Base-by-base conservation (phyloP, 2,113 vertebrate genomes). In the Alouatta palliata region DNA sequence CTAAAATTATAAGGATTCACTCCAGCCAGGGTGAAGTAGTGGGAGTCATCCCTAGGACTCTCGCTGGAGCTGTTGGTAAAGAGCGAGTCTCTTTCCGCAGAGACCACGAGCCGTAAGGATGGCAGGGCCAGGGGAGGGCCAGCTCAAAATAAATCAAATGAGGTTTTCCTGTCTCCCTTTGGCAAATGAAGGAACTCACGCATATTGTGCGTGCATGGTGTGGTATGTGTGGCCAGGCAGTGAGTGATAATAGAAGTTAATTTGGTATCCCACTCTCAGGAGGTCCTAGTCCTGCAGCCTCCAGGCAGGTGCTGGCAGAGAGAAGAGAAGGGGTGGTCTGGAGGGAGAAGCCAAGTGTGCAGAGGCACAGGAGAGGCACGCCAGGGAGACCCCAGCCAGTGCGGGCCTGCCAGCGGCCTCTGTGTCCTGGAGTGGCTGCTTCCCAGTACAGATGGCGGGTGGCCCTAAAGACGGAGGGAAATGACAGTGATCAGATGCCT, bases 181-280 rank as follows among this genome's bases (percentile, higher is more conserved):
- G 20, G 12, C 20, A 20, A 27, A 70, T 16, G 35, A 47, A 77
- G 43, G 47, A 47, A 40, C 70, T 73, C 40, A 37, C 2, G 8
- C 8, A 2, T 47, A 32, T 30, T 32, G 43, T 5, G 71, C 16
- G 0, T 27, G 6, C 43, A 37, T 32, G 5, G 3, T 43, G 12
- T 40, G 61, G 35, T 21, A 2, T n/a, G 17, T 27, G 76, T 32
- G 45, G 35, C 35, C 47, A 68, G 61, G 30, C 9, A 20, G 56
- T 14, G 0, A 4, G 1, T 64, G 5, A 58, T 45, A 23, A 17
- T 9, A 35, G 61, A 56, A 61, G n/a, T 21, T 16, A 43, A 6
- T 79, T 5, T 16, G 30, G 49, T 8, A 4, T 21, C 45, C 76
- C 54, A 8, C 40, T 40, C 58, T n/a, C 27, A 12, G 56, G 32